These are phyloP conservation scores for Cyanoderma ruficeps DNA, from an alignment of 2,113 vertebrate species.

Conservation along the genomic window DNA sequence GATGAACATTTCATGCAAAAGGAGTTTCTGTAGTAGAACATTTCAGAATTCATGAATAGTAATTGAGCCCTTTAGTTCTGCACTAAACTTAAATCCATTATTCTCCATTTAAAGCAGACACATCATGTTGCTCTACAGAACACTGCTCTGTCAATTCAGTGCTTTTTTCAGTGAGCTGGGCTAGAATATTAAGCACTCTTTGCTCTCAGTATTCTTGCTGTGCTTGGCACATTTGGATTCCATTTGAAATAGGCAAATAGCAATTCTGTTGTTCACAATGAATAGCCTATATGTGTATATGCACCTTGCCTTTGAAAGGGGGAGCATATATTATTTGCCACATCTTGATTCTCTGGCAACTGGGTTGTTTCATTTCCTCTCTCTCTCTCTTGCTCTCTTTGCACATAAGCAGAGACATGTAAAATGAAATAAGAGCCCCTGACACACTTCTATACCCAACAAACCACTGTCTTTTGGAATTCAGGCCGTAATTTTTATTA, in stretches of 20 bases:
- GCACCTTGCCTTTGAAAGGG: slow-evolving; percentile 70
- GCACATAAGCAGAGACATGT: slow-evolving; percentile 60
- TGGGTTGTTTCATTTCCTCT: slow-evolving; percentile 51
- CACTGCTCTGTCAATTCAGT: slow-evolving; percentile 71
- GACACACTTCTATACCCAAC: slow-evolving; percentile 28
- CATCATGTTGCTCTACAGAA: slow-evolving; percentile 75
- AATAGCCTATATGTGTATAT: slow-evolving; percentile 66
- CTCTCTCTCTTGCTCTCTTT: neutral
- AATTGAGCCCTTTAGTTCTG: slow-evolving; percentile 77
- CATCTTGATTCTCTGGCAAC: slow-evolving; percentile 64
- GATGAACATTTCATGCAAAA: slow-evolving; percentile 81
- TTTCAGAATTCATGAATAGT: slow-evolving; percentile 80
- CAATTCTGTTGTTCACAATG: slow-evolving; percentile 74
- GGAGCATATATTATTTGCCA: slow-evolving; percentile 54
- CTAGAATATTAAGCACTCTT: slow-evolving; percentile 75
- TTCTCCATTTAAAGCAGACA: slow-evolving; percentile 80
- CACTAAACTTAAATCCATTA: slow-evolving; percentile 80
- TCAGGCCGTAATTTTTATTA: neutral
- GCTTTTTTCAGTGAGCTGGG: slow-evolving; percentile 66
- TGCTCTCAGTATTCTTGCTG: slow-evolving; percentile 71
- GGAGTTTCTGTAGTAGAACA: slow-evolving; percentile 73
- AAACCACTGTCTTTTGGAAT: neutral
- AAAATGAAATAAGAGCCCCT: slow-evolving; percentile 59
- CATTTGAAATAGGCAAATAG: slow-evolving; percentile 77
- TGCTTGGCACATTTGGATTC: slow-evolving; percentile 72